A percentile compares a stretch with the other conserved stretches of the same genome.
Conservation (phyloP, 2,113 vertebrate genomes). For the Mesocricetus auratus region DNA sequence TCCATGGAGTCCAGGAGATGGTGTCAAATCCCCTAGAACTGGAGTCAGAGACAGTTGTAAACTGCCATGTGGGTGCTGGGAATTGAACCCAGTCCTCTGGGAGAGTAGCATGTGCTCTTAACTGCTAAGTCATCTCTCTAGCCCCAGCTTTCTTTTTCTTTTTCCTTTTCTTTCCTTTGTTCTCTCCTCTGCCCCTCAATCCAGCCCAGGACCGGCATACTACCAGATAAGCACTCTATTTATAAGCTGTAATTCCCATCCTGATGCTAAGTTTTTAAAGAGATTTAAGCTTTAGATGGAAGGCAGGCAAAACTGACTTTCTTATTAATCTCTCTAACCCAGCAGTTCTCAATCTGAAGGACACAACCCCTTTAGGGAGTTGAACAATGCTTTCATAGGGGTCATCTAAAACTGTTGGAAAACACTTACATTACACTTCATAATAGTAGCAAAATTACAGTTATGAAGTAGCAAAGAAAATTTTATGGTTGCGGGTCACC, state of each 20-base stretch:
- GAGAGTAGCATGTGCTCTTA: neutral
- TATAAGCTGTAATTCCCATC: neutral
- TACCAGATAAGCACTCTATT: neutral
- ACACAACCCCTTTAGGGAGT: neutral
- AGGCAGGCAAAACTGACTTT: neutral
- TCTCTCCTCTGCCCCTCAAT: neutral
- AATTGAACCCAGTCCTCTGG: neutral
- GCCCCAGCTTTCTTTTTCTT: neutral
- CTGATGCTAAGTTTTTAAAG: neutral
- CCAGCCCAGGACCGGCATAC: neutral
- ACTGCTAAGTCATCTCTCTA: neutral
- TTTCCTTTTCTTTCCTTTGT: neutral
- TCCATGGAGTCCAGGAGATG: neutral
- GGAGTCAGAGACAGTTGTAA: neutral
- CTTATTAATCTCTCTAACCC: neutral
- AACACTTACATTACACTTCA: neutral
- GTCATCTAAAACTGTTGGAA: neutral
- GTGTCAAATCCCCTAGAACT: neutral
- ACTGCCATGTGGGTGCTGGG: neutral
- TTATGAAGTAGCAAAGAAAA: neutral
- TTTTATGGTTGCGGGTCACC: too few species aligned
- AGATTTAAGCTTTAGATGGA: neutral
- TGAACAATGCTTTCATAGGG: neutral
- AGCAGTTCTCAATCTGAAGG: constrained; percentile 21
- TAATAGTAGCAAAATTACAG: neutral